These are phyloP conservation scores for Drosophila falleni DNA, from an alignment of 2,888 invertebrate genomes.

Conservation along the genomic window DNA sequence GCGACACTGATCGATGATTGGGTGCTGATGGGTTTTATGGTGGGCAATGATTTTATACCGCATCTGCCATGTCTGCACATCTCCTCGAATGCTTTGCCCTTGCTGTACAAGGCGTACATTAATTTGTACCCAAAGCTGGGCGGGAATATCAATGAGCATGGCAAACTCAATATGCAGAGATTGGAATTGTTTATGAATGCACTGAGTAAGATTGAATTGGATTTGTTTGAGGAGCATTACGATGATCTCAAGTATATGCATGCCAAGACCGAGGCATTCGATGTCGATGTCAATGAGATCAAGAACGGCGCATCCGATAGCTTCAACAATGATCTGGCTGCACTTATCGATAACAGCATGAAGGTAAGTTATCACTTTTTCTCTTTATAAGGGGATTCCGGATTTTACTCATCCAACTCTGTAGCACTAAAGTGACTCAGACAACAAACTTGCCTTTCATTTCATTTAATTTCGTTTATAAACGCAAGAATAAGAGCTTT, in stretches of 20 bases:
- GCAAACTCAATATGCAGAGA: constrained; percentile 91
- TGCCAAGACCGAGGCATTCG: constrained; percentile 87
- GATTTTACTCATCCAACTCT: not conserved
- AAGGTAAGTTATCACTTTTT: constrained; percentile 59
- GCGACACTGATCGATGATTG: constrained; percentile 98
- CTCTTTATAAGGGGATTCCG: not conserved
- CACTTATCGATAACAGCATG: constrained; percentile 80
- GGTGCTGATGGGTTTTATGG: constrained; percentile 98
- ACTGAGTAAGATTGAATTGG: constrained; percentile 90
- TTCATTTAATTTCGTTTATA: not conserved
- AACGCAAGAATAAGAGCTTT: not conserved
- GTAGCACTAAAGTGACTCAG: not conserved
- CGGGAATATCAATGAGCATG: constrained; percentile 98
- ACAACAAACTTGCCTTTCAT: not conserved
- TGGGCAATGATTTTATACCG: constrained; percentile 99
- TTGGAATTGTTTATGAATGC: constrained; percentile 94
- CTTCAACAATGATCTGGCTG: constrained; percentile 75
- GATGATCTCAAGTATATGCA: constrained; percentile 94
- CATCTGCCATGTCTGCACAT: constrained; percentile 98
- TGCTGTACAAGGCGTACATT: constrained; percentile 95
- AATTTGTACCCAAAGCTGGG: constrained; percentile 93
- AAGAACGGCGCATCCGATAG: constrained; percentile 40
- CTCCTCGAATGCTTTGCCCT: constrained; percentile 93
- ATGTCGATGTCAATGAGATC: constrained; percentile 78
- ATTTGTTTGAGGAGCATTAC: constrained; percentile 91